Percentiles rank a stretch among this genome's conserved stretches.
These are phyloP conservation scores for Champsocephalus esox DNA, from an alignment of 2,797 vertebrate genomes.

Conservation along the genomic window DNA sequence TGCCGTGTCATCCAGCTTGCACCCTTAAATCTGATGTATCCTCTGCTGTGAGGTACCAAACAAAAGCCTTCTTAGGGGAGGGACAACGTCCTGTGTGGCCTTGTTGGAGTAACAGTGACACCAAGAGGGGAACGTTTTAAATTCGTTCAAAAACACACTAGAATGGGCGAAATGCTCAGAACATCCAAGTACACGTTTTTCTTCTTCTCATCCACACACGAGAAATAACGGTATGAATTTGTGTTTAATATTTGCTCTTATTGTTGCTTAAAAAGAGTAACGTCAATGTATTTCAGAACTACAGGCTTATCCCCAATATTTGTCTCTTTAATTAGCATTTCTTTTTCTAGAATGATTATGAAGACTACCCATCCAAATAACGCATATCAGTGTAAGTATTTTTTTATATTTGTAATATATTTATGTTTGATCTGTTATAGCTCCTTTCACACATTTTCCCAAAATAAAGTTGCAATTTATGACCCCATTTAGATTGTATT, in stretches of 20 bases:
- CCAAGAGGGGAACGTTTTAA: slow-evolving; percentile 59
- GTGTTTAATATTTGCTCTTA: background rate
- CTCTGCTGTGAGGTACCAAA: slow-evolving; percentile 16
- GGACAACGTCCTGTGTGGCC: background rate
- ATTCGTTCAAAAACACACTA: background rate
- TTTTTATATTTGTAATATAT: background rate
- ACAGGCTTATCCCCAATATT: background rate
- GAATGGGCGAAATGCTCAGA: background rate
- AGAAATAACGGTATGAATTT: too few species aligned
- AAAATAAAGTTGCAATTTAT: background rate
- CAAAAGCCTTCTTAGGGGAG: slow-evolving; percentile 37
- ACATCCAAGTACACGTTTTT: background rate
- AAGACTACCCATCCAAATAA: background rate
- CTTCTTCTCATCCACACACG: rapidly evolving
- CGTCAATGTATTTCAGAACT: background rate
- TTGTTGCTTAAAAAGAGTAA: background rate
- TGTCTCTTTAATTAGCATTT: too few species aligned
- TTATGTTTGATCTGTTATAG: background rate
- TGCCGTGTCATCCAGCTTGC: background rate
- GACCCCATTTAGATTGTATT: background rate
- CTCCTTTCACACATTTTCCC: background rate
- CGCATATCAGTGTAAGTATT: background rate
- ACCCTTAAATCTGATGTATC: background rate
- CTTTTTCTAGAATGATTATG: background rate
- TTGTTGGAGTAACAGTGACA: slow-evolving; percentile 58